Base-by-base conservation (phyloP, 2,888 invertebrate genomes). In the Catonia carolina region DNA sequence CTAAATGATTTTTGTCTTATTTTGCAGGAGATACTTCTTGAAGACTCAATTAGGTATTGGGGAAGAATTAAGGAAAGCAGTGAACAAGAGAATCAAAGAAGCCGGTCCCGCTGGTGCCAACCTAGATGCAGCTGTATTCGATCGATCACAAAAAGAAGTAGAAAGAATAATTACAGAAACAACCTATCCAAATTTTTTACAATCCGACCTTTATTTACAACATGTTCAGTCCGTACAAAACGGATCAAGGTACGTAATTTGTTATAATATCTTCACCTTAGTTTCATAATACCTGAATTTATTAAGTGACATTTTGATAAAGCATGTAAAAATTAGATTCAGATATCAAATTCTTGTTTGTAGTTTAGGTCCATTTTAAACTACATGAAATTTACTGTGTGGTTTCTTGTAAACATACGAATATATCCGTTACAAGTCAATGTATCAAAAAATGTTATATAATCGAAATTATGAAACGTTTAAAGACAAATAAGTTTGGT, bases 171-270 rank as follows among this genome's bases (percentile, higher is more conserved):
- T 96, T 71, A 86, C 86, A 63, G 85, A 86, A 71, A 87, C 90
- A 59, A 88, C 90, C 61, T 96, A 96, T 77, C 89, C 89, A 58
- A 86, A 90, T 74, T 97, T 97, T 76, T 81, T 97, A 63, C 86
- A 86, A 67, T 94, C 94, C 67, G 94, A 95, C 69, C 82, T 89
- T 73, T 96, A 95, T 78, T 84, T 95, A 69, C 81, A 84, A 71
- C 86, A 88, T 75, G 84, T 89, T 75, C 81, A 86, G 76, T 76
- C 85, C 75, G 75, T 67, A 64, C 67, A 69, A 57, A 62, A 61
- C 55, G 64, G 62, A 23, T 60, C 54, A 53, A 36, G 35, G 20
- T n/a, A 8, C 2, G 7, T 49, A 20, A 49, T 4, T n/a, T 14
- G 49, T 49, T 5, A 14, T 17, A 18, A 15, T 15, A n/a, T 18